Evolutionary conservation across 2,113 vertebrate species (phyloP), one percentile per base, ranked within the genome.

Genomic region (Telmatochromis sp.): DNA sequence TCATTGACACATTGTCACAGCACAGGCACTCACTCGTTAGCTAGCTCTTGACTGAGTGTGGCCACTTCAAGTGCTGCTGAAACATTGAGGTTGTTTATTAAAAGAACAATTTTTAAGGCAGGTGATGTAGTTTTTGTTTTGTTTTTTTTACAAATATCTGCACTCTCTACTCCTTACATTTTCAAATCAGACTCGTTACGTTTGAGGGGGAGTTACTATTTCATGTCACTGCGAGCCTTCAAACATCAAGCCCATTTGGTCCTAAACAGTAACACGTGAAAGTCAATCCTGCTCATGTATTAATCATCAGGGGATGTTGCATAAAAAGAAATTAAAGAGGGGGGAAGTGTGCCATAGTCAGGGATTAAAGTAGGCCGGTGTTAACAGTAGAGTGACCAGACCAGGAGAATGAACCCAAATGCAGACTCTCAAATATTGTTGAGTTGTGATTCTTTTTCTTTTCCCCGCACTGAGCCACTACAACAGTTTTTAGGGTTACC

Each of bases 121-220:
- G 58, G 1, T 60, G 15, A 0, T 60, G 28, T 33, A 35, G 58
- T 5, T 28, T 57, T 54, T 14, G 3, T 45, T 45, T 15, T 17
- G 1, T 5, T 10, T 21, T 53, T 53, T 54, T 54, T 17, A 31
- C 15, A 11, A 33, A 35, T 35, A 35, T 11, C 31, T 63, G 9
- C 0, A n/a, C 58, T 33, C 28, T 33, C 15, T 19, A 33, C 5
- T 63, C 1, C 0, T 28, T 17, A 58, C 3, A 58, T 58, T 58
- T 31, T 58, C 55, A 58, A 31, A 58, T 58, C 26, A 17, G 26
- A 58, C 55, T 63, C 6, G 0, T 63, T 35, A 63, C 4, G 0
- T 35, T 35, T 35, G 17, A 63, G 15, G 31, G 31, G 58, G 17
- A 35, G 58, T 35, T 63, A 63, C 14, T n/a, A 63, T 7, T 63